Percentiles rank a stretch among this genome's conserved stretches.
phyloP scores from a whole-genome alignment of 2,888 invertebrate species.

The Bimastos eiseni region DNA sequence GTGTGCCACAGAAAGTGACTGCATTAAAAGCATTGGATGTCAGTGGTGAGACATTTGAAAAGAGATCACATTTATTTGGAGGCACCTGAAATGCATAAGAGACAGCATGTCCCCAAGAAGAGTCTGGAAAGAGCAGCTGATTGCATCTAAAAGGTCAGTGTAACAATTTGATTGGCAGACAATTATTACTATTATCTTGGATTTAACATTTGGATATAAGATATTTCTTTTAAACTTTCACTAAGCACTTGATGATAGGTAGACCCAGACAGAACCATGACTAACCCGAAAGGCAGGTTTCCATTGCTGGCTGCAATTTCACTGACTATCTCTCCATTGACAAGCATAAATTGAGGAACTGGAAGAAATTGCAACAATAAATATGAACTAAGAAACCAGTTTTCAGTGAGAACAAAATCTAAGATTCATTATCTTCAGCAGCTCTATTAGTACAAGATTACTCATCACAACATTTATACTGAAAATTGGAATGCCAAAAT shows the following conservation, averaged over 20 bases:
- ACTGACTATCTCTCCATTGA: conserved; percentile 16
- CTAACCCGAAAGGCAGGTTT: conserved; percentile 17
- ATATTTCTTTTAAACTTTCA: no score
- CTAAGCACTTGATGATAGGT: background rate
- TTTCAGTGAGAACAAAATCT: background rate
- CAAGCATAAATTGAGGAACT: background rate
- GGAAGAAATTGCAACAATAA: background rate
- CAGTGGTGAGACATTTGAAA: background rate
- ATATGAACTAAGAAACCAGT: background rate
- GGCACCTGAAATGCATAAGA: background rate
- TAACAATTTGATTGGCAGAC: background rate
- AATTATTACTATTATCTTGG: background rate
- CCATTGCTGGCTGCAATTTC: background rate
- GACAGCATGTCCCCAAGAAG: background rate
- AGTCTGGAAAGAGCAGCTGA: background rate
- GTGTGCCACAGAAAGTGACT: no score
- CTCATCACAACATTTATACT: background rate
- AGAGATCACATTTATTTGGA: background rate
- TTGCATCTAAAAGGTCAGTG: background rate
- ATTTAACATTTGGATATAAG: no score
- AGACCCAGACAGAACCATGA: background rate
- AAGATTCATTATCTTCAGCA: background rate
- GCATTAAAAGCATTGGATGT: no score
- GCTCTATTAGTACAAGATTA: no score
- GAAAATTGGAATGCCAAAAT: background rate